phyloP scores from a whole-genome alignment of 2,113 vertebrate species.

The Cololabis saira region DNA sequence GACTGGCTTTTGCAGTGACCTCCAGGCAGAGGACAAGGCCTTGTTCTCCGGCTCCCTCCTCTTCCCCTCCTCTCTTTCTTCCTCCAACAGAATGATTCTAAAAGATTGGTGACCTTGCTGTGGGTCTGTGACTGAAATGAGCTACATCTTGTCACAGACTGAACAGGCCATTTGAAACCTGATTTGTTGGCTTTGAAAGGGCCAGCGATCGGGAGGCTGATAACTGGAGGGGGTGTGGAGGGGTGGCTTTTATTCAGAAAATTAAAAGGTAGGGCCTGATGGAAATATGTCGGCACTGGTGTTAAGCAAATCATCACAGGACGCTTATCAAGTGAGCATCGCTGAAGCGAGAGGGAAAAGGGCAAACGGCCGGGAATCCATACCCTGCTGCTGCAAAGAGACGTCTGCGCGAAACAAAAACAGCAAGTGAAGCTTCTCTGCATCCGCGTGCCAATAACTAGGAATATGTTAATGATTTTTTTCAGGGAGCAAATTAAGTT shows the following conservation, averaged over 20 bases:
- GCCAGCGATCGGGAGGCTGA: constrained; percentile 85
- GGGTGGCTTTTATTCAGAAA: constrained; percentile 87
- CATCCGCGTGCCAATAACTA: constrained; percentile 80
- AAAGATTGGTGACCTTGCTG: constrained; percentile 97
- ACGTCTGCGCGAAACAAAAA: constrained; percentile 53
- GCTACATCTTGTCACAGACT: constrained; percentile 93
- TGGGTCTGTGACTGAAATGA: constrained; percentile 93
- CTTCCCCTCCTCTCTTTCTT: constrained; percentile 80
- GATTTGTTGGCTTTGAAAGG: constrained; percentile 93
- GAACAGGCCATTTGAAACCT: constrained; percentile 90
- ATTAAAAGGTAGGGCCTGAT: constrained; percentile 89
- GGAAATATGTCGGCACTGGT: constrained; percentile 77
- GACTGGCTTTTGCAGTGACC: constrained; percentile 91
- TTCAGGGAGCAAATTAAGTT: constrained; percentile 74
- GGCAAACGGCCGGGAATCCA: constrained; percentile 38
- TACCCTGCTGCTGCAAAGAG: constrained; percentile 43
- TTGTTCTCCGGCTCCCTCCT: constrained; percentile 86
- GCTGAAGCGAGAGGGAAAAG: constrained; percentile 43
- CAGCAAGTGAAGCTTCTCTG: constrained; percentile 75
- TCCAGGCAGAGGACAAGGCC: constrained; percentile 89
- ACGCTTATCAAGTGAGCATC: constrained; percentile 81
- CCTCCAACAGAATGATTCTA: constrained; percentile 93
- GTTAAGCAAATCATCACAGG: constrained; percentile 59
- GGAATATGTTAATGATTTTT: constrained; percentile 73
- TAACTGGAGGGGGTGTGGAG: constrained; percentile 83